Percentiles rank a stretch among this genome's conserved stretches.
phyloP scores from a whole-genome alignment of 1,140 invertebrate species.

The Cydia strobilella region DNA sequence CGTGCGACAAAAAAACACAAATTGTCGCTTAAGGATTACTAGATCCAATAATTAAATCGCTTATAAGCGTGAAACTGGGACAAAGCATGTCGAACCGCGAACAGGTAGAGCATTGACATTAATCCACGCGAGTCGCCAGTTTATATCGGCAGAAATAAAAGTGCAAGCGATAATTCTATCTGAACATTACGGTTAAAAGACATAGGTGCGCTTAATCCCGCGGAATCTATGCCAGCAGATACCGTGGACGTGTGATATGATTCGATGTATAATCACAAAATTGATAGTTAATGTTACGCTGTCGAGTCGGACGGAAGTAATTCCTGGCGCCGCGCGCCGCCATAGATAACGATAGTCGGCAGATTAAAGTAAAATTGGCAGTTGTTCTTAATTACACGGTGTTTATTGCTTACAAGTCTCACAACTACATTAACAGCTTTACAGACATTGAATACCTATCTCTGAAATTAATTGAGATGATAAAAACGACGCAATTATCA shows the following conservation, averaged over 20 bases:
- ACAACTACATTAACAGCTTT: not conserved
- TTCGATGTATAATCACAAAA: conserved; percentile 20
- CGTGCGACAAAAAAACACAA: conserved; percentile 16
- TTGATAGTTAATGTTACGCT: conserved; percentile 19
- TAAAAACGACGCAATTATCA: not conserved
- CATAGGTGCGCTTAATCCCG: conserved; percentile 57
- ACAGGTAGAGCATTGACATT: conserved; percentile 35
- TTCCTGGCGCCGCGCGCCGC: not conserved
- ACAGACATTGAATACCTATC: not conserved
- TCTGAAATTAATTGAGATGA: not conserved
- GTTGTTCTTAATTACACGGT: not conserved
- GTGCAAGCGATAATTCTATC: conserved; percentile 55
- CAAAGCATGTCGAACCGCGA: conserved; percentile 28
- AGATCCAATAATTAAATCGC: conserved; percentile 28
- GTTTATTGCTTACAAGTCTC: not conserved
- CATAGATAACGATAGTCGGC: not conserved
- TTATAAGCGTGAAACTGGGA: conserved; percentile 12
- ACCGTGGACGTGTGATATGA: conserved; percentile 39
- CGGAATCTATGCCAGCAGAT: conserved; percentile 48
- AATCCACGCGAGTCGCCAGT: conserved; percentile 45
- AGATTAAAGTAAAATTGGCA: conserved; percentile 14
- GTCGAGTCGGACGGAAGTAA: conserved; percentile 2
- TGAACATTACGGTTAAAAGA: conserved; percentile 55
- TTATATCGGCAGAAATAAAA: conserved; percentile 44
- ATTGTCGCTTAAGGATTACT: conserved; percentile 30